phyloP scores from a whole-genome alignment of 1,140 invertebrate genomes.

The Hyposmocoma kahamanoa region DNA sequence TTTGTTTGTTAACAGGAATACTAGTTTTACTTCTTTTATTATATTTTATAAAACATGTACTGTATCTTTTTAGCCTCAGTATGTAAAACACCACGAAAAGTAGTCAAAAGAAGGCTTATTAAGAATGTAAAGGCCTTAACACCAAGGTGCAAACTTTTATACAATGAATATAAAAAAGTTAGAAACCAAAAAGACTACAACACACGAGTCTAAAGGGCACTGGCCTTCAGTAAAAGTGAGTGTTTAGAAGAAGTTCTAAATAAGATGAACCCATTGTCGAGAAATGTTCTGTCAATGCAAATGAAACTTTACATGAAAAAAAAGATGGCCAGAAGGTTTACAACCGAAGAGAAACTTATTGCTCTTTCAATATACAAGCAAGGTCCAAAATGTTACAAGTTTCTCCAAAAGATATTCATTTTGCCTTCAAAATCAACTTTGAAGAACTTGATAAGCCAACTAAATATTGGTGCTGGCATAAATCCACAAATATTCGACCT shows the following conservation, averaged over 20 bases:
- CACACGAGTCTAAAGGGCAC: too few relatives aligned
- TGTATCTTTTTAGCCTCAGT: too few relatives aligned
- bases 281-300: constrained; percentile 7
- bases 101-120: too few relatives aligned
- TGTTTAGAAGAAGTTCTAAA: neutral
- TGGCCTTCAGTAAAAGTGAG: too few relatives aligned
- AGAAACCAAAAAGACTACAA: too few relatives aligned
- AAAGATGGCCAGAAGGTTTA: constrained; percentile 3
- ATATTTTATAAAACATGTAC: too few relatives aligned
- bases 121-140: too few relatives aligned
- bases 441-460: neutral
- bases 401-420: constrained; percentile 4
- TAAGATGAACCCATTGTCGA: constrained; percentile 1
- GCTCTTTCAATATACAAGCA: constrained; percentile 9
- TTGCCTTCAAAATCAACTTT: neutral
- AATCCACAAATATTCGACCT: constrained; percentile 6
- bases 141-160: too few relatives aligned
- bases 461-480: constrained; percentile 8
- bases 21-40: too few relatives aligned
- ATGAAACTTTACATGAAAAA: constrained; percentile 7
- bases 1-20: too few relatives aligned
- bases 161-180: too few relatives aligned
- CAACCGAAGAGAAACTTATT: constrained; percentile 10
- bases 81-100: too few relatives aligned
- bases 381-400: constrained; percentile 11